These are phyloP conservation scores for Sebastes schlegelii DNA, from an alignment of 2,113 vertebrate species.

Conservation along the genomic window DNA sequence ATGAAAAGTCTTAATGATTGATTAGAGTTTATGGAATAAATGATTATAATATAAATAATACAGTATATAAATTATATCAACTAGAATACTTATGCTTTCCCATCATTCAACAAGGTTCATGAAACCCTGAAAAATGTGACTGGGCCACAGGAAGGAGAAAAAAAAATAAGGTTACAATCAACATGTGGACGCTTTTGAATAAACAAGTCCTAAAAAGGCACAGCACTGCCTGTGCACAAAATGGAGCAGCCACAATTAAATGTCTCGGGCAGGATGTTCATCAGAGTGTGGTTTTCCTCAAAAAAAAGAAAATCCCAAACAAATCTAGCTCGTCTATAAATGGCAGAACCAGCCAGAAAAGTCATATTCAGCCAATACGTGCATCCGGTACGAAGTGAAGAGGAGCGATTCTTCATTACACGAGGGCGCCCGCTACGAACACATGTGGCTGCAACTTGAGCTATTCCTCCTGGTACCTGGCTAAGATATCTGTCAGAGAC, in stretches of 20 bases:
- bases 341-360: slow-evolving; percentile 59
- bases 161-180: slow-evolving; percentile 66
- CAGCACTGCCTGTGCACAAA: slow-evolving; percentile 66
- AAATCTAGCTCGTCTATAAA: slow-evolving; percentile 73
- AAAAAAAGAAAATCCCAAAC: slow-evolving; percentile 70
- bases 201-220: slow-evolving; percentile 78
- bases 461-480: slow-evolving; percentile 52
- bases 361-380: slow-evolving; percentile 61
- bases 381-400: slow-evolving; percentile 44
- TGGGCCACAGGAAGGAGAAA: slow-evolving; percentile 38
- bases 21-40: not conserved
- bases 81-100: not conserved
- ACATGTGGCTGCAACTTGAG: slow-evolving; percentile 66
- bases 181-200: slow-evolving; percentile 76
- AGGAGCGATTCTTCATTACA: slow-evolving; percentile 41
- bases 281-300: slow-evolving; percentile 79
- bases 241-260: slow-evolving; percentile 78
- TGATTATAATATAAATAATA: not conserved
- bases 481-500: slow-evolving; percentile 54
- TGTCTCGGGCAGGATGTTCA: slow-evolving; percentile 81
- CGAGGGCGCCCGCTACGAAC: slow-evolving; percentile 34
- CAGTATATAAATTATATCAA: slow-evolving; percentile 2
- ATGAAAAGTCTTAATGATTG: not conserved
- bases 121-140: slow-evolving; percentile 20
- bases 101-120: not conserved